These are phyloP conservation scores for Tursiops truncatus DNA, from an alignment of 2,113 vertebrate genomes.

Conservation along the genomic window DNA sequence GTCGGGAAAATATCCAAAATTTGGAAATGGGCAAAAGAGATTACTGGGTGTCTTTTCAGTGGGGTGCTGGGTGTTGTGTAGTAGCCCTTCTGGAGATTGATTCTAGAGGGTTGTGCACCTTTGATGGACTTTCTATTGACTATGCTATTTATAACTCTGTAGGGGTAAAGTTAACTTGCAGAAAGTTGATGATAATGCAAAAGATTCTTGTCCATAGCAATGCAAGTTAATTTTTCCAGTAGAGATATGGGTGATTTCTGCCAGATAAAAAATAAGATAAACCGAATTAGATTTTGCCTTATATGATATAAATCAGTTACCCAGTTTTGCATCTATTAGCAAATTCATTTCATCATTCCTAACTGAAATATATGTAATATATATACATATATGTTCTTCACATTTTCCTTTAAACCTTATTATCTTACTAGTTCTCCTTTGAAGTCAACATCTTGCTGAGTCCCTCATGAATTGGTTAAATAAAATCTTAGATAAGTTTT, in stretches of 20 bases:
- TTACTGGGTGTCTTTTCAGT: background rate
- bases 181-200: background rate
- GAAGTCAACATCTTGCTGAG: background rate
- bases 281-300: background rate
- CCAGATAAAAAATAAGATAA: background rate
- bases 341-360: background rate
- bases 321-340: background rate
- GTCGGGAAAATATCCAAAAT: background rate
- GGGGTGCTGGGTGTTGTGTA: background rate
- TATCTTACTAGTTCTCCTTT: constrained; percentile 23
- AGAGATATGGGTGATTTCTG: background rate
- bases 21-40: background rate
- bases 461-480: background rate
- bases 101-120: background rate
- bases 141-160: background rate
- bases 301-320: background rate
- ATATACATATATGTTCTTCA: background rate
- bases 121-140: background rate
- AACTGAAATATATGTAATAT: background rate
- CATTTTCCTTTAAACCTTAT: background rate
- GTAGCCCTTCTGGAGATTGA: background rate
- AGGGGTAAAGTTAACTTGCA: background rate
- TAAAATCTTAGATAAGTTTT: background rate
- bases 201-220: background rate
- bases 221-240: background rate